Conservation (phyloP, 2,888 invertebrate species). For the Tholera decimalis region DNA sequence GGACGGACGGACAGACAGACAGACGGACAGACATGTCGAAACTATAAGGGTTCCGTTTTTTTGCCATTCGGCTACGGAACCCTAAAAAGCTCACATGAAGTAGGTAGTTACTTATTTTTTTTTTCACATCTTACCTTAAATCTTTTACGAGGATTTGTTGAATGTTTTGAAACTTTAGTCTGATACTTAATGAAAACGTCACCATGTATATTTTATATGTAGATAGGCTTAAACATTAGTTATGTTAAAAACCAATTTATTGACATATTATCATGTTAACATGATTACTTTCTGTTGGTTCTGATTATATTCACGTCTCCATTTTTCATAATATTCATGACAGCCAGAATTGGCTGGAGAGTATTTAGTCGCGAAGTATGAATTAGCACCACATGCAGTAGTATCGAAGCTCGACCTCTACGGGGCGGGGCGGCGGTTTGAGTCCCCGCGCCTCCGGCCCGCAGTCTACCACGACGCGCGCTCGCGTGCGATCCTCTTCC, state of each 20-base stretch:
- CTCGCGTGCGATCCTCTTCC: slow-evolving; percentile 86
- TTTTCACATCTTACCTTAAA: not conserved
- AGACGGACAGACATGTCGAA: too few species aligned
- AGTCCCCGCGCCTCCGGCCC: slow-evolving; percentile 73
- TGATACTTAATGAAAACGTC: not conserved
- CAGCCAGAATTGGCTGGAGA: slow-evolving; percentile 55
- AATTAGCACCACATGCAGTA: slow-evolving; percentile 79
- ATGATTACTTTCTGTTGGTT: slow-evolving; percentile 11
- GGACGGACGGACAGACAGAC: too few species aligned
- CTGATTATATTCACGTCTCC: slow-evolving; percentile 24
- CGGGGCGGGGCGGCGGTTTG: slow-evolving; percentile 74
- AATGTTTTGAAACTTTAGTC: not conserved
- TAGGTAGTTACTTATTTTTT: not conserved
- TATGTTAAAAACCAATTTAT: slow-evolving; percentile 4
- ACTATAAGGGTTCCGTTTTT: too few species aligned
- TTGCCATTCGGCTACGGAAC: too few species aligned
- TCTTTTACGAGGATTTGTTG: not conserved
- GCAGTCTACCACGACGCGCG: slow-evolving; percentile 87
- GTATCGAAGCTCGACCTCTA: slow-evolving; percentile 74
- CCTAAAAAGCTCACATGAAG: too few species aligned
- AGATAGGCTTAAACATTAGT: not conserved
- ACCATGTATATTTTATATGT: too few species aligned
- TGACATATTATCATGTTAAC: slow-evolving; percentile 5
- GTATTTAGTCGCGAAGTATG: slow-evolving; percentile 75
- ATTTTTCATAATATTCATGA: slow-evolving; percentile 50